Base-by-base conservation (phyloP, 2,888 invertebrate genomes). In the Deroplatys truncata region DNA sequence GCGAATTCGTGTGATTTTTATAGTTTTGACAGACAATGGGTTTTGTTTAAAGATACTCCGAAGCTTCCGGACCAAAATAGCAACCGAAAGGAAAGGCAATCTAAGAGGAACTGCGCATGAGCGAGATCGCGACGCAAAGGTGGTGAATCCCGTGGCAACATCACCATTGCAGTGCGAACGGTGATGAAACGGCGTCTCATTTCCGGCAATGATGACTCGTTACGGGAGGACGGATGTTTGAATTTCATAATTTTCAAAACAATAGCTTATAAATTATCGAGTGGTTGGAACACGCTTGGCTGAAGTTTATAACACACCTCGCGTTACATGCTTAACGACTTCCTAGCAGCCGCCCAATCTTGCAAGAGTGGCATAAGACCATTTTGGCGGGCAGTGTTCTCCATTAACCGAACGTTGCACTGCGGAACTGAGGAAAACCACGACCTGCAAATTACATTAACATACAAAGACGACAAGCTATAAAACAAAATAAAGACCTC, bases 271-370 rank as follows among this genome's bases (percentile, higher is more conserved):
- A 87, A 87, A 87, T 87, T 87, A 83, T 83, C 83, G 35, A 83
- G 82, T 35, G 87, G 82, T 87, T 87, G 56, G 56, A 72, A 72
- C 87, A 82, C 87, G 87, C 31, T 83, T 82, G n/a, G 83, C 7
- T 83, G 87, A 87, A 86, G 87, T 83, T 87, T 87, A 83, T 83
- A 82, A 83, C 83, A 87, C 87, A 87, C 87, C 83, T 87, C 35
- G 28, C 82, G 28, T 86, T 86, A 56, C 56, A n/a, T 20, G 49
- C 56, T 29, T 86, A 86, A 82, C 82, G 72, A 29, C 82, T 86
- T 86, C 86, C 86, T 86, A 29, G 56, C 56, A 7, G 20, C 20
- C 56, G 9, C 56, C 56, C 56, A 16, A 4, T 72, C 56, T 20
- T 72, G 56, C 56, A 72, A 72, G 56, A 72, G 56, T 25, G 56